Evolutionary conservation across 2,113 vertebrate genomes (phyloP).

Genomic region (Pogona vitticeps): DNA sequence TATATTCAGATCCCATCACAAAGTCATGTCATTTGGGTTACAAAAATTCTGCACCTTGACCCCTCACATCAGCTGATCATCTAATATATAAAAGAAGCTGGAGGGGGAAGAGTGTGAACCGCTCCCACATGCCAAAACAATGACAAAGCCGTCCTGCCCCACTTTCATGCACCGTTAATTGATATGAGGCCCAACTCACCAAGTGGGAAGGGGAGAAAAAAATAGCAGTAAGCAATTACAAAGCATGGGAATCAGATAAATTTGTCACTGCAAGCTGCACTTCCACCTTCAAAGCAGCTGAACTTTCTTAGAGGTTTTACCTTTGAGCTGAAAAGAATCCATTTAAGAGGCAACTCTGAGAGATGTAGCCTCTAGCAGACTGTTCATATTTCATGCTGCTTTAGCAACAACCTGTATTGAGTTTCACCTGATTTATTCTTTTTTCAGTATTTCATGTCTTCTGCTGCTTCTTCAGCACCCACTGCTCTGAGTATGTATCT

Average conservation of each 20-base stretch:
- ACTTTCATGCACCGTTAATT: neutral
- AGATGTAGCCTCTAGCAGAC: slow-evolving; percentile 63
- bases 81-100: neutral
- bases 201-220: slow-evolving; percentile 38
- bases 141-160: neutral
- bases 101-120: neutral
- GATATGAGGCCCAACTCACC: neutral
- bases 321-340: slow-evolving; percentile 67
- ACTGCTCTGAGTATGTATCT: slow-evolving; percentile 29
- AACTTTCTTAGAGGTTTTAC: slow-evolving; percentile 74
- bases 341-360: slow-evolving; percentile 66
- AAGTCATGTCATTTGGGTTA: neutral
- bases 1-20: no score
- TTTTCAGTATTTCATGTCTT: slow-evolving; percentile 37
- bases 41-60: neutral
- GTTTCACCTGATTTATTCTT: slow-evolving; percentile 67
- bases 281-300: slow-evolving; percentile 59
- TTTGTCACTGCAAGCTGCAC: slow-evolving; percentile 54
- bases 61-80: neutral
- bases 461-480: slow-evolving; percentile 48
- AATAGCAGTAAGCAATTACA: neutral
- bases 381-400: slow-evolving; percentile 46
- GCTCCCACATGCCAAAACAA: neutral
- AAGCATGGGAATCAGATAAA: slow-evolving; percentile 33
- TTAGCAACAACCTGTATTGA: slow-evolving; percentile 55